A percentile compares a stretch with the other conserved stretches of the same genome.
Evolutionary conservation across 2,888 invertebrate genomes (phyloP).

Genomic region (Adineta ricciae): DNA sequence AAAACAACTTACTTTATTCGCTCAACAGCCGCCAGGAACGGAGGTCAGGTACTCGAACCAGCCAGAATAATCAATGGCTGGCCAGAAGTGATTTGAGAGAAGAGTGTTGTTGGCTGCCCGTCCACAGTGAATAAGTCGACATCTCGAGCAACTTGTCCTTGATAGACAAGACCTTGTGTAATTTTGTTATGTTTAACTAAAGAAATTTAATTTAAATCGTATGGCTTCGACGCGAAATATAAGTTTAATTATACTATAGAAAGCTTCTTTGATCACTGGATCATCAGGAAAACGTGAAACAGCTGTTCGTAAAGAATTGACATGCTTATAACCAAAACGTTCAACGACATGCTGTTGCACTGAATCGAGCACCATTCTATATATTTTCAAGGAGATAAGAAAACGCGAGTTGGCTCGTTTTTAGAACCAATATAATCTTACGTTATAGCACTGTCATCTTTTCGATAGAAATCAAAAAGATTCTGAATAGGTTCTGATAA

Average conservation of each 20-base stretch:
- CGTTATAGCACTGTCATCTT: background rate
- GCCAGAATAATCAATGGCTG: background rate
- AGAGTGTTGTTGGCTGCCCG: background rate
- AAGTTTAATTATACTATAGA: background rate
- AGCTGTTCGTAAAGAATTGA: background rate
- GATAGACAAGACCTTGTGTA: background rate
- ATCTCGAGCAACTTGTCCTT: background rate
- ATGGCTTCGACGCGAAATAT: background rate
- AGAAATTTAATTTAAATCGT: background rate
- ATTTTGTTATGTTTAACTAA: constrained; percentile 1
- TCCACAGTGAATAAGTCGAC: background rate
- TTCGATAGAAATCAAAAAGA: background rate
- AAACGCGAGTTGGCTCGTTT: background rate
- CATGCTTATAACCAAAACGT: background rate
- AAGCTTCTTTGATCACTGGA: background rate
- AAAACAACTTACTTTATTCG: background rate
- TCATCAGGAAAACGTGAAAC: background rate
- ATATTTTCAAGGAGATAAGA: background rate
- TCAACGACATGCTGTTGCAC: constrained; percentile 15
- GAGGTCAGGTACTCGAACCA: constrained; percentile 1
- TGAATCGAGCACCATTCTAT: background rate
- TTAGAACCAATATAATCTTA: background rate
- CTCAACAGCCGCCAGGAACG: background rate
- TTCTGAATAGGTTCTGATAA: background rate
- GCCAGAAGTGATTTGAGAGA: background rate